Base-by-base conservation (phyloP, 2,113 vertebrate species). In the Micronisus gabar region DNA sequence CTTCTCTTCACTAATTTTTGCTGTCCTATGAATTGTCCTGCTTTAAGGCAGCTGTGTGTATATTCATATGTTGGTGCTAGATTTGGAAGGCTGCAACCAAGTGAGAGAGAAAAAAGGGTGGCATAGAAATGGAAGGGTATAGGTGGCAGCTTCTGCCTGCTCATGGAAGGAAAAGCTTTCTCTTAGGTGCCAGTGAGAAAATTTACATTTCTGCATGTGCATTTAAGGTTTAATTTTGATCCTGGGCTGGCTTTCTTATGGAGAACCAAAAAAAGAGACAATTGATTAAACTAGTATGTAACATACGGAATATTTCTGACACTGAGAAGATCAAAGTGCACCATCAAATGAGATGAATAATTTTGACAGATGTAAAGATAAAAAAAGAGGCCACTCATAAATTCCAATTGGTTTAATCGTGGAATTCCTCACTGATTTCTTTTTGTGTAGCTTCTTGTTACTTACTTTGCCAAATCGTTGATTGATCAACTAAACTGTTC, bases 391-490 rank as follows among this genome's bases (percentile, higher is more conserved):
- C 86, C 27, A 61, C 21, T 73, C 13, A 40, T 62, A 79, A 81
- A 91, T 87, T 91, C 45, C 17, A 38, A 3, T 62, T 65, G 68
- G 32, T 58, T 92, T 74, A 91, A 53, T 20, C 56, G 8, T 62
- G 61, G 66, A 76, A 85, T 80, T 85, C 38, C 22, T 79, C 26
- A 68, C 41, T 22, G 26, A 43, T 80, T 81, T 73, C 13, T 80
- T 95, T 95, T 91, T 85, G 17, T 85, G 55, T 68, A 93, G 53
- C 38, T 95, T 81, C 53, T 95, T 94, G 63, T 48, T 92, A 55
- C 23, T 93, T 83, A 63, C 40, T 92, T 91, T 82, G 74, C 81
- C 81, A 85, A 87, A 78, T 82, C 0, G 0, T 63, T 93, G 70
- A 70, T 7, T 73, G 68, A 91, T 76, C 41, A 80, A 32, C 53